Evolutionary conservation across 2,797 vertebrate genomes (phyloP).

Genomic region (Mus caroli): DNA sequence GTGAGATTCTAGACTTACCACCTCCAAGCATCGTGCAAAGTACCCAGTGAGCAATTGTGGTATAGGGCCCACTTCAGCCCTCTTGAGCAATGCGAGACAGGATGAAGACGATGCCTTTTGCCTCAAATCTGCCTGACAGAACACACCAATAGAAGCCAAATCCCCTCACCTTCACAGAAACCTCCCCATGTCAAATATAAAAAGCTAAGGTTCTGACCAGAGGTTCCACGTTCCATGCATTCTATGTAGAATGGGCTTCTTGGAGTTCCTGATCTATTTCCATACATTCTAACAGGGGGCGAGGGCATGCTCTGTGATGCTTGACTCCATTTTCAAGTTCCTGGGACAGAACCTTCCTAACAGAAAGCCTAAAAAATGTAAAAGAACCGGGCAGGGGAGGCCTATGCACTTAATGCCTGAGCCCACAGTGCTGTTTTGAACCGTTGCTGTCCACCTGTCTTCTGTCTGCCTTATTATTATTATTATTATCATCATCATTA

Average conservation of each 20-base stretch:
- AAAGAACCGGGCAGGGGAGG: background rate
- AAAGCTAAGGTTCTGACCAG: background rate
- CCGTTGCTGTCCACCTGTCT: background rate
- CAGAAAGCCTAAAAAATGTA: background rate
- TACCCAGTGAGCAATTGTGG: background rate
- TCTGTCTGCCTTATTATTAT: background rate
- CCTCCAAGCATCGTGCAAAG: background rate
- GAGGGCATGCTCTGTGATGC: background rate
- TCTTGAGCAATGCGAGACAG: background rate
- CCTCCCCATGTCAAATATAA: rapidly evolving
- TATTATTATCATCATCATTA: background rate
- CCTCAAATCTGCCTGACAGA: background rate
- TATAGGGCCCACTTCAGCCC: background rate
- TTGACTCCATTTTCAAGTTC: background rate
- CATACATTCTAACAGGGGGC: background rate
- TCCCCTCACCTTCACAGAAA: background rate
- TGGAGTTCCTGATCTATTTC: background rate
- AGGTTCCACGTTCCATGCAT: background rate
- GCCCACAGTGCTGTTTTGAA: background rate
- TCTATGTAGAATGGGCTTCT: background rate
- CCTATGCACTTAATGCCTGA: background rate
- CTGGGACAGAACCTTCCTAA: background rate
- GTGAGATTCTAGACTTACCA: background rate
- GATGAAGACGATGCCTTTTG: background rate
- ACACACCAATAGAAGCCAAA: background rate